phyloP scores from a whole-genome alignment of 2,797 vertebrate genomes.

The Chelon labrosus region DNA sequence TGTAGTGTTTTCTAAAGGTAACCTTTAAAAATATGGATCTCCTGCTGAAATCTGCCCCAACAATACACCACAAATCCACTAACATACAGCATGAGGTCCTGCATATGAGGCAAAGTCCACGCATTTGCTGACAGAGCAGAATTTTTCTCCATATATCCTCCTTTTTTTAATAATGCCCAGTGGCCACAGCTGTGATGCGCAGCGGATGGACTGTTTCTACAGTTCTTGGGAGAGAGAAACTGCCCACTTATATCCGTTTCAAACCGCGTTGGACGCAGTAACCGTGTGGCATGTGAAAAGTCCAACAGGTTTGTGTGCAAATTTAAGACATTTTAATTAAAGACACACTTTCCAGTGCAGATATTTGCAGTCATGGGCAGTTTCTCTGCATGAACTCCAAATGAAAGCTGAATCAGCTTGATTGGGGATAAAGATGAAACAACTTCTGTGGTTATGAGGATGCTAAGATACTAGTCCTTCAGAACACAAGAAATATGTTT shows the following conservation, averaged over 20 bases:
- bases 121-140: constrained; percentile 63
- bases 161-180: constrained; percentile 47
- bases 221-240: constrained; percentile 32
- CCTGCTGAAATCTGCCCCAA: constrained; percentile 16
- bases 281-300: constrained; percentile 27
- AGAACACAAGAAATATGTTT: constrained; percentile 11
- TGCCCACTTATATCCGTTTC: constrained; percentile 45
- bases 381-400: constrained; percentile 43
- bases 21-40: constrained; percentile 3
- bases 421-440: constrained; percentile 50
- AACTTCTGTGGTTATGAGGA: constrained; percentile 39
- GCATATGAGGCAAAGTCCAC: constrained; percentile 17
- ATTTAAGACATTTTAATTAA: constrained; percentile 57
- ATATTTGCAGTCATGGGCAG: constrained; percentile 60
- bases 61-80: constrained; percentile 3
- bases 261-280: constrained; percentile 24
- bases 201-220: constrained; percentile 29
- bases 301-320: constrained; percentile 47
- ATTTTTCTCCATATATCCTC: constrained; percentile 33
- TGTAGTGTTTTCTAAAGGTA: neutral
- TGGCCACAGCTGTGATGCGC: constrained; percentile 48
- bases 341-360: constrained; percentile 34
- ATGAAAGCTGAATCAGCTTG: constrained; percentile 66
- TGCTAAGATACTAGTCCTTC: constrained; percentile 27
- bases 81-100: constrained; percentile 9